Base-by-base conservation (phyloP, 2,797 vertebrate genomes). In the Lacerta viridis region DNA sequence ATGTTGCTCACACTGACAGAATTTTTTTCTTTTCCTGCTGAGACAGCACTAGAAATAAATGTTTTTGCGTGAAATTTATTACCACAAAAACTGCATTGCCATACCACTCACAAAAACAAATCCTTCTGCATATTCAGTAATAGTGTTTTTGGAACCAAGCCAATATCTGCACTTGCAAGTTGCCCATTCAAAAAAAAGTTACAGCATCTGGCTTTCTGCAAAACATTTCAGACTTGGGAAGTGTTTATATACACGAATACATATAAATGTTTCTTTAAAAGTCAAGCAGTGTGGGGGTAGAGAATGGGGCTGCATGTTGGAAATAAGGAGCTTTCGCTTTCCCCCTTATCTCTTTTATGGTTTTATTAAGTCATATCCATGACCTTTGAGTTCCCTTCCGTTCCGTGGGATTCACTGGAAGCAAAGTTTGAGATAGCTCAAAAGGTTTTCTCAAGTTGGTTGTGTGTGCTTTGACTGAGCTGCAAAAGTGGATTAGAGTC, bases 71-170 rank as follows among this genome's bases (percentile, higher is more conserved):
- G 43, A 33, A 85, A 55, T 81, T 55, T 33, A 72, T 18, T n/a
- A 84, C 27, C 75, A 27, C 46, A 79, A 79, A 84, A 79, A 88
- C 27, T 71, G n/a, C 5, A 46, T 46, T 72, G 39, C 36, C 10
- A 29, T 61, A 43, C 50, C 50, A 43, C 46, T 88, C 75, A 68
- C 15, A 75, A 81, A 85, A 85, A 89, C 81, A 75, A 81, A 76
- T 76, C 17, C 59, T 76, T 76, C 3, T 81, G 33, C 25, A 29
- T 41, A 80, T 59, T 80, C 55, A 75, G 25, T 85, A 41, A 85
- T 68, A 17, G n/a, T 17, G 39, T 85, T 85, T 88, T 80, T 75
- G n/a, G 69, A 85, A 29, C 7, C n/a, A 80, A 36, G n/a, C n/a
- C 78, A 80, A 66, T 39, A 68, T 68, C 69, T 75, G 59, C 76